Evolutionary conservation across 2,797 vertebrate genomes (phyloP).

Genomic region (Serranus cabrilla): DNA sequence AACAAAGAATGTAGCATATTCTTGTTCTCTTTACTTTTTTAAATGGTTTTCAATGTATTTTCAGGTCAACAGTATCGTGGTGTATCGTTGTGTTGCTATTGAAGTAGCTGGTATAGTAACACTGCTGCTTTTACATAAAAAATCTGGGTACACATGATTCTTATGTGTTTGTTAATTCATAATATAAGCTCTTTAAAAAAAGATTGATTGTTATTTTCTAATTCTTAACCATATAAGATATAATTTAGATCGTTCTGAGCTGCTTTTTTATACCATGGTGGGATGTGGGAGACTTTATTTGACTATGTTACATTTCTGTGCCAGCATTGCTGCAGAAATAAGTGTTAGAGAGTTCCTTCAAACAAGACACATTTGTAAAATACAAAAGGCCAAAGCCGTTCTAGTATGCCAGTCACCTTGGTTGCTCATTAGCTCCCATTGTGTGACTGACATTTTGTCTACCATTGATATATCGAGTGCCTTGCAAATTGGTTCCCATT

Average conservation of each 20-base stretch:
- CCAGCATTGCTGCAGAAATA: background rate
- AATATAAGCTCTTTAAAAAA: background rate
- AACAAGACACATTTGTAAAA: too few species aligned
- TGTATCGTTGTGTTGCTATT: background rate
- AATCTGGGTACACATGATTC: too few species aligned
- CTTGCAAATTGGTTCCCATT: too few species aligned
- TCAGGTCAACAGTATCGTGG: background rate
- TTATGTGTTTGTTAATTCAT: background rate
- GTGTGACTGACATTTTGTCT: background rate
- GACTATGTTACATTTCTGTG: too few species aligned
- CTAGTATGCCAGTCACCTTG: background rate
- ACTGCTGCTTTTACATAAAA: background rate
- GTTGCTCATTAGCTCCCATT: background rate
- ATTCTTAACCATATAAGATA: too few species aligned
- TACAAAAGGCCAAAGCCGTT: background rate
- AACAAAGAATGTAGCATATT: conserved; percentile 43
- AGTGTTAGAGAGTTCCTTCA: too few species aligned
- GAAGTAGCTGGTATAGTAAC: background rate
- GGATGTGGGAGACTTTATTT: background rate
- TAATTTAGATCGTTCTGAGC: too few species aligned
- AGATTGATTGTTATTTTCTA: too few species aligned
- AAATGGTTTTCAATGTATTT: background rate
- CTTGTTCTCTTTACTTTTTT: conserved; percentile 15
- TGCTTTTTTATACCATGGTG: background rate
- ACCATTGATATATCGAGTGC: too few species aligned